Percentiles rank a stretch among this genome's conserved stretches.
Evolutionary conservation across 1,140 invertebrate genomes (phyloP).

Genomic region (Lepidurus couesii): DNA sequence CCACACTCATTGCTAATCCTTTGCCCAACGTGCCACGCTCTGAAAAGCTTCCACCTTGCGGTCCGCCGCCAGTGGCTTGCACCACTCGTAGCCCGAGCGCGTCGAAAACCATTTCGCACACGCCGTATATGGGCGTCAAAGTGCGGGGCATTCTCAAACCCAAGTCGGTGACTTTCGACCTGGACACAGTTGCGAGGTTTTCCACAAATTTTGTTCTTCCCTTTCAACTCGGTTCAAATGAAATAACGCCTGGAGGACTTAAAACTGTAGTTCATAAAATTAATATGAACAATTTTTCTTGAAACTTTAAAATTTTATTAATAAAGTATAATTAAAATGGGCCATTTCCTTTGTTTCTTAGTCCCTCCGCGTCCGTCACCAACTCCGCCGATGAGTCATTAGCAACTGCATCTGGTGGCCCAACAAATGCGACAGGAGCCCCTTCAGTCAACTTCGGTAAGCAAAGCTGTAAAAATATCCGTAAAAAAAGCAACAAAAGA

Average conservation of each 20-base stretch:
- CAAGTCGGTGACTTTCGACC: neutral
- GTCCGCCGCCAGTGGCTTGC: neutral
- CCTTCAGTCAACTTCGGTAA: constrained; percentile 2
- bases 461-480: constrained; percentile 12
- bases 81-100: neutral
- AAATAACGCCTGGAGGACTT: neutral
- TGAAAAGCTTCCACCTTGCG: neutral
- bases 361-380: neutral
- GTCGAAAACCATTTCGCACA: neutral
- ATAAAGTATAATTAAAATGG: neutral
- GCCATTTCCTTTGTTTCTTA: neutral
- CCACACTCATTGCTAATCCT: neutral
- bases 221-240: neutral
- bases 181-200: neutral
- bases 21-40: neutral
- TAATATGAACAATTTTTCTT: too few species aligned
- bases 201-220: neutral
- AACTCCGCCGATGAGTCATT: neutral
- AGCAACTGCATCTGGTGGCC: constrained; percentile 2
- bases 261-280: too few species aligned
- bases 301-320: too few species aligned
- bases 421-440: constrained; percentile 2
- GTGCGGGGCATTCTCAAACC: constrained; percentile 1
- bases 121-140: neutral
- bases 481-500: neutral